Evolutionary conservation across 2,113 vertebrate genomes (phyloP).

Genomic region (Cephalopterus ornatus): DNA sequence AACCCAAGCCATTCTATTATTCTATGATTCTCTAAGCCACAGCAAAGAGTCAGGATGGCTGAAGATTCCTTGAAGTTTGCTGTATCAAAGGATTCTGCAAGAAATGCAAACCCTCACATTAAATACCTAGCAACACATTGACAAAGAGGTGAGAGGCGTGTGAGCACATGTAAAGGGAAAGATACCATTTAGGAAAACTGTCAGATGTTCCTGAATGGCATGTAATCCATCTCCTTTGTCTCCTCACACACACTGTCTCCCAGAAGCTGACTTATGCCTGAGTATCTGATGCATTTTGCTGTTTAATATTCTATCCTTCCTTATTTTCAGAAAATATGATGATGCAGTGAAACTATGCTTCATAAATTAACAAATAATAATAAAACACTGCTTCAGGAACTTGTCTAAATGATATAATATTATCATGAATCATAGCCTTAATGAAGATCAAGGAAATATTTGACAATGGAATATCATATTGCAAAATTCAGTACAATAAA

Average conservation of each 20-base stretch:
- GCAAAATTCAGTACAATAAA: constrained; percentile 49
- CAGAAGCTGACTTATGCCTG: background rate
- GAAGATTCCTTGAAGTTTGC: background rate
- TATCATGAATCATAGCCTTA: constrained; percentile 58
- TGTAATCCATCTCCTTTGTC: background rate
- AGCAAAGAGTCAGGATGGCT: background rate
- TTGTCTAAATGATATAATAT: constrained; percentile 50
- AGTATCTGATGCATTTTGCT: background rate
- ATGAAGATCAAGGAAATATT: constrained; percentile 47
- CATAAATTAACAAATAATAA: constrained; percentile 68
- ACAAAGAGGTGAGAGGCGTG: background rate
- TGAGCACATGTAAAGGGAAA: background rate
- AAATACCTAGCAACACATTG: background rate
- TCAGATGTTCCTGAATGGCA: background rate
- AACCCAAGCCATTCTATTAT: background rate
- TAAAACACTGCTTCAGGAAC: constrained; percentile 54
- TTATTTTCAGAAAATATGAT: background rate
- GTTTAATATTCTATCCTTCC: constrained; percentile 19
- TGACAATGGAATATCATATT: constrained; percentile 17
- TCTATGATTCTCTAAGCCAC: background rate
- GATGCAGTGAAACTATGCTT: background rate
- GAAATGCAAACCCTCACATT: background rate
- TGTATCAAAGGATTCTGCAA: background rate
- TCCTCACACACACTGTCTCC: background rate
- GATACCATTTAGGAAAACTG: background rate